These are phyloP conservation scores for Harpalus rubripes DNA, from an alignment of 2,888 invertebrate species.

Conservation along the genomic window DNA sequence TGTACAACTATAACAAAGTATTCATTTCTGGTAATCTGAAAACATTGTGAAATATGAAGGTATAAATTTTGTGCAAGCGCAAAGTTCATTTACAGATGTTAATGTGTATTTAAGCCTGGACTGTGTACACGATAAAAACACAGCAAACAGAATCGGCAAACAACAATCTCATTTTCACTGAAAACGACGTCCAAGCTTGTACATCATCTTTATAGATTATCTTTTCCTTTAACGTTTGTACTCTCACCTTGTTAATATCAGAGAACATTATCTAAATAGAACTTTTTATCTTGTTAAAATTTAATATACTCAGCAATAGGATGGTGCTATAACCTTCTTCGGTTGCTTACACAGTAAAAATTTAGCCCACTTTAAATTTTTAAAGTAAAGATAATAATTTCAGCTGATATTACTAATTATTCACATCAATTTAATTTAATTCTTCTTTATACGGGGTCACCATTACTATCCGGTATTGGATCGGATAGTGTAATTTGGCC, in stretches of 20 bases:
- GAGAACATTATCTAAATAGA: not conserved
- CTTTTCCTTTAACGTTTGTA: not conserved
- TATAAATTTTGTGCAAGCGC: not conserved
- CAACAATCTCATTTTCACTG: slow-evolving; percentile 29
- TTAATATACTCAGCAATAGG: not conserved
- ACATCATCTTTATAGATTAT: slow-evolving; percentile 1
- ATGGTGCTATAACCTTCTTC: too few relatives aligned
- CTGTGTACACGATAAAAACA: slow-evolving; percentile 38
- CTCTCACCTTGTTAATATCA: not conserved
- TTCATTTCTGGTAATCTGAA: not conserved
- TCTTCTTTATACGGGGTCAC: too few relatives aligned
- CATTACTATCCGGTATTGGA: too few relatives aligned
- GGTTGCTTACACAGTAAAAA: too few relatives aligned
- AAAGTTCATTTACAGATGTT: slow-evolving; percentile 25
- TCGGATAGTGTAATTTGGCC: too few relatives aligned
- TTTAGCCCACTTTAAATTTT: too few relatives aligned
- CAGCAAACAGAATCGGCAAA: slow-evolving; percentile 16
- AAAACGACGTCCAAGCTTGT: not conserved
- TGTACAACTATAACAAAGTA: not conserved
- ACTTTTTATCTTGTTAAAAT: not conserved
- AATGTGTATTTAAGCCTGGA: slow-evolving; percentile 36
- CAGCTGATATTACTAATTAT: too few relatives aligned
- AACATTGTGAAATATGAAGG: not conserved
- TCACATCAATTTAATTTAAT: too few relatives aligned
- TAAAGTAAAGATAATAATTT: too few relatives aligned